Percentiles rank a stretch among this genome's conserved stretches.
These are phyloP conservation scores for Chirona hameri DNA, from an alignment of 2,888 invertebrate genomes.

Conservation along the genomic window DNA sequence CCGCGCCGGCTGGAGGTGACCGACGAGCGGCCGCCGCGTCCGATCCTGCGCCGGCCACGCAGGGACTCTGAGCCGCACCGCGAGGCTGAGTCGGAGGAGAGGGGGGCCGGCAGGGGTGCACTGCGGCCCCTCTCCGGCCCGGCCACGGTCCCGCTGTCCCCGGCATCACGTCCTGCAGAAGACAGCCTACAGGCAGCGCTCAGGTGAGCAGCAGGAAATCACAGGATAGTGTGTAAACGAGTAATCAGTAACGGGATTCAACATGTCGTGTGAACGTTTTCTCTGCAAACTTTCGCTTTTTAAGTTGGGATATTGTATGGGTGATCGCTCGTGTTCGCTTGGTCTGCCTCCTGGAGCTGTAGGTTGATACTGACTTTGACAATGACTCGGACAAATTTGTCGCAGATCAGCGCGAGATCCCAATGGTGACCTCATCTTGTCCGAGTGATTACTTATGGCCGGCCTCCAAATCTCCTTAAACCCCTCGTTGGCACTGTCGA, in stretches of 20 bases:
- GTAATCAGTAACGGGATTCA: too few relatives aligned
- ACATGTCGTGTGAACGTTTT: slow-evolving; percentile 65
- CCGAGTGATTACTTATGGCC: too few relatives aligned
- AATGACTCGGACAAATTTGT: too few relatives aligned
- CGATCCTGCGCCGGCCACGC: slow-evolving; percentile 79
- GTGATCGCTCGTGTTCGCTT: too few relatives aligned
- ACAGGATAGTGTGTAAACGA: too few relatives aligned
- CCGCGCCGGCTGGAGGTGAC: slow-evolving; percentile 68
- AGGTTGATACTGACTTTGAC: too few relatives aligned
- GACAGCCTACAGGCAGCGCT: slow-evolving; percentile 74
- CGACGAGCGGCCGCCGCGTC: slow-evolving; percentile 74
- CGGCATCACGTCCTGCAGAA: slow-evolving; percentile 48
- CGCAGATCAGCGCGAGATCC: too few relatives aligned
- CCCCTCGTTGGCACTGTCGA: too few relatives aligned
- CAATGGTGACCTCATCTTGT: too few relatives aligned
- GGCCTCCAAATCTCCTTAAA: too few relatives aligned
- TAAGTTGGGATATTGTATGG: too few relatives aligned
- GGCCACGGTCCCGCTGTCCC: slow-evolving; percentile 78
- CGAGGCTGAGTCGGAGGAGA: slow-evolving; percentile 72
- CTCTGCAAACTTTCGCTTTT: slow-evolving; percentile 48
- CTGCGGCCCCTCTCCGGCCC: slow-evolving; percentile 73
- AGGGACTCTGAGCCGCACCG: slow-evolving; percentile 68
- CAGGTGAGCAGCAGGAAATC: slow-evolving; percentile 57
- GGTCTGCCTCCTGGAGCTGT: too few relatives aligned
- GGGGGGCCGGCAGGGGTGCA: slow-evolving; percentile 86